phyloP scores from a whole-genome alignment of 2,888 invertebrate genomes.

The Camponotus fellah region DNA sequence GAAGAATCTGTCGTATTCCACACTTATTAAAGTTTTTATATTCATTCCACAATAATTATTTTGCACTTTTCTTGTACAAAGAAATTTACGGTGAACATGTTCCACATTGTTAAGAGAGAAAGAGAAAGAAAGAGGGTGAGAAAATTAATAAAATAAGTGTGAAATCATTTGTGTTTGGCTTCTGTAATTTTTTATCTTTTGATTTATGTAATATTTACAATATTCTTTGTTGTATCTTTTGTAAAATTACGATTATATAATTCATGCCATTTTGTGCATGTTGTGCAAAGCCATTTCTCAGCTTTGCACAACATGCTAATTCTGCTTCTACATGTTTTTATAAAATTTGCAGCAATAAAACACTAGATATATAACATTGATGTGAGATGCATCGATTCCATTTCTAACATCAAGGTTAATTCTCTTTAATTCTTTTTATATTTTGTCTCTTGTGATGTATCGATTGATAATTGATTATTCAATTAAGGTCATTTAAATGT shows the following conservation, averaged over 20 bases:
- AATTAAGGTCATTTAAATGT: constrained; percentile 23
- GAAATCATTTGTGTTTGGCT: not conserved
- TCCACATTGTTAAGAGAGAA: not conserved
- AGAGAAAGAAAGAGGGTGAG: not conserved
- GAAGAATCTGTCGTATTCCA: not conserved
- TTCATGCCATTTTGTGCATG: no score
- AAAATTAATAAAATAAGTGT: constrained; percentile 32
- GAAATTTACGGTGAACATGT: not conserved
- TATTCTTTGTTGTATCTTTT: not conserved
- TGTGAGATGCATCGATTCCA: not conserved
- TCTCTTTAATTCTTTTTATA: constrained; percentile 31
- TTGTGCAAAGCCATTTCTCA: not conserved
- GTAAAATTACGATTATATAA: not conserved
- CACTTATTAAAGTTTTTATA: not conserved
- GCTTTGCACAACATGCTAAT: not conserved
- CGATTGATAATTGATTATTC: constrained; percentile 36
- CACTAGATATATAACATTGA: not conserved
- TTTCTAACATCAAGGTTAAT: constrained; percentile 13
- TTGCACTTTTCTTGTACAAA: not conserved
- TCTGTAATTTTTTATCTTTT: constrained; percentile 20
- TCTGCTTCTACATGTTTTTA: not conserved
- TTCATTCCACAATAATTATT: constrained; percentile 7
- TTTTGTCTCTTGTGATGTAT: constrained; percentile 24
- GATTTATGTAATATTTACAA: not conserved
- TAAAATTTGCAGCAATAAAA: not conserved